Evolutionary conservation across 2,797 vertebrate genomes (phyloP).

Genomic region (Epinephelus awoara): DNA sequence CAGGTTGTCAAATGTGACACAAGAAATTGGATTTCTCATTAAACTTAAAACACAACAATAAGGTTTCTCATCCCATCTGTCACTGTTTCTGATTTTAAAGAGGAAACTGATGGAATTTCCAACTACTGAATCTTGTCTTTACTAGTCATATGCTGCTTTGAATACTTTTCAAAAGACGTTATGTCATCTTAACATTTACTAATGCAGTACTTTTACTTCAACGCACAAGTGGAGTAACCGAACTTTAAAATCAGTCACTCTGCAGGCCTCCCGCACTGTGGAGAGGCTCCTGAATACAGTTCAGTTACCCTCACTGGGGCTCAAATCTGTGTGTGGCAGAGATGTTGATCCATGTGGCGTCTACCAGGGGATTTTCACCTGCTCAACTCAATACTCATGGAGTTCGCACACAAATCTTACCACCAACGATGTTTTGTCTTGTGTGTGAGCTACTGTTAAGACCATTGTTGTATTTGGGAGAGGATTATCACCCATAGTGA

Average conservation of each 20-base stretch:
- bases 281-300: background rate
- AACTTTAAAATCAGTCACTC: background rate
- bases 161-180: no score
- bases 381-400: conserved; percentile 9
- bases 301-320: conserved; percentile 10
- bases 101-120: no score
- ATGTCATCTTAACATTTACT: no score
- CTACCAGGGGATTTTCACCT: conserved; percentile 60
- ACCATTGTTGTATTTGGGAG: background rate
- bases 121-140: no score
- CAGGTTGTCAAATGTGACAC: background rate
- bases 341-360: conserved; percentile 60
- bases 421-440: background rate
- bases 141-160: no score
- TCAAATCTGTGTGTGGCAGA: conserved; percentile 54
- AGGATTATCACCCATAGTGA: conserved; percentile 1
- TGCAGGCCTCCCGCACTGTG: background rate
- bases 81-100: background rate
- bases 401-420: background rate
- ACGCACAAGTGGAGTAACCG: no score
- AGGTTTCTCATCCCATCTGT: background rate
- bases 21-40: background rate
- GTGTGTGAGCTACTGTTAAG: background rate
- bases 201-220: background rate
- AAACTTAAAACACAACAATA: background rate